These are phyloP conservation scores for Spilarctia lutea DNA, from an alignment of 2,888 invertebrate species.

Conservation along the genomic window DNA sequence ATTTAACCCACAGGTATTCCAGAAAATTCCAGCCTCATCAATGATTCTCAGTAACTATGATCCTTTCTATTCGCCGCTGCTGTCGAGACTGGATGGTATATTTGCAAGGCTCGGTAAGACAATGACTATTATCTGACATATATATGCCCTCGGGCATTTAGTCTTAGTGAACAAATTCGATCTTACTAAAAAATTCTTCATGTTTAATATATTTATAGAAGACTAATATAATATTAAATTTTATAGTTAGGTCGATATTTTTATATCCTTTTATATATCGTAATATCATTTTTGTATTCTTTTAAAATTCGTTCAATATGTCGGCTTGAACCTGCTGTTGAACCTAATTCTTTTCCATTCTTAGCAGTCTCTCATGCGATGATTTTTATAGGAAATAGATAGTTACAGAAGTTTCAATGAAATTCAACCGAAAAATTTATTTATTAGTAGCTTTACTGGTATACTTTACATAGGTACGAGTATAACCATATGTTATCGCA, in stretches of 20 bases:
- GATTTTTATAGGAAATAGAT: too few relatives aligned
- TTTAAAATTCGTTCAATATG: too few relatives aligned
- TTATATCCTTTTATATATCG: too few relatives aligned
- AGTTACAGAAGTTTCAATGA: too few relatives aligned
- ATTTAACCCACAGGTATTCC: slow-evolving; percentile 88
- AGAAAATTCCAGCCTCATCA: slow-evolving; percentile 94
- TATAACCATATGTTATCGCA: too few relatives aligned
- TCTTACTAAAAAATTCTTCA: not conserved
- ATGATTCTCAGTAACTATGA: slow-evolving; percentile 94
- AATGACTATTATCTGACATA: not conserved
- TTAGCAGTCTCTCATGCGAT: too few relatives aligned
- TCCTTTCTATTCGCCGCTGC: slow-evolving; percentile 95
- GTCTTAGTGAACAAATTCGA: not conserved
- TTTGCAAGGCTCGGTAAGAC: slow-evolving; percentile 87
- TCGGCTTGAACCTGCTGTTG: too few relatives aligned
- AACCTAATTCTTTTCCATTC: too few relatives aligned
- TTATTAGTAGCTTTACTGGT: too few relatives aligned
- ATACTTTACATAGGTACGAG: too few relatives aligned
- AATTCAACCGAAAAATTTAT: too few relatives aligned
- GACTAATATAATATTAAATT: not conserved
- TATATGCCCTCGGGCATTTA: not conserved
- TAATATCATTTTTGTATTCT: too few relatives aligned
- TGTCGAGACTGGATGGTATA: slow-evolving; percentile 94
- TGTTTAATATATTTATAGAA: not conserved
- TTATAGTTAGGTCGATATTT: not conserved